These are phyloP conservation scores for Suncus etruscus DNA, from an alignment of 2,113 vertebrate species.

Conservation along the genomic window DNA sequence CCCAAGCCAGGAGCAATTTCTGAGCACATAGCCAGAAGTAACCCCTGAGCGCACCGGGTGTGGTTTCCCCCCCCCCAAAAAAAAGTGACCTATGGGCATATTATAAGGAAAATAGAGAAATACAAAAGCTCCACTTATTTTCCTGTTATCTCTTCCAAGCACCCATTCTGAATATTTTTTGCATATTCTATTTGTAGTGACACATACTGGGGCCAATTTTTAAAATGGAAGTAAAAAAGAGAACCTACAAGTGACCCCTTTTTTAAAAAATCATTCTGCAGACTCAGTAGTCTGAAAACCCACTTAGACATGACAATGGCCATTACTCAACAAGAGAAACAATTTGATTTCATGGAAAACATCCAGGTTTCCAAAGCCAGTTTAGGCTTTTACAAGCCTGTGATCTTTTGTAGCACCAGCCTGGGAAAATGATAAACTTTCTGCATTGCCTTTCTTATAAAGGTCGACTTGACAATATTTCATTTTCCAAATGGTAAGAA, in stretches of 20 bases:
- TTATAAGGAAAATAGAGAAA: background rate
- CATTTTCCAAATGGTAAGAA: background rate
- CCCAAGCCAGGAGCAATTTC: too few relatives aligned
- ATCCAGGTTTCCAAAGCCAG: background rate
- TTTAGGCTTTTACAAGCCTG: background rate
- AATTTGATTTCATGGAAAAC: background rate
- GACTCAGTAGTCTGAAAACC: constrained; percentile 42
- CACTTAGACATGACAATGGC: background rate
- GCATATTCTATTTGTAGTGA: background rate
- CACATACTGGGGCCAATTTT: background rate
- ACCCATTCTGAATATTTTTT: constrained; percentile 27
- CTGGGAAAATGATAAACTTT: background rate
- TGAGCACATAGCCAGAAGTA: too few relatives aligned
- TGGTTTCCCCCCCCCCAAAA: too few relatives aligned
- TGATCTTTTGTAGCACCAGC: background rate
- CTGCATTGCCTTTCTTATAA: background rate
- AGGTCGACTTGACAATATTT: background rate
- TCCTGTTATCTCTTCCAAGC: background rate
- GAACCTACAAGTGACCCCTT: background rate
- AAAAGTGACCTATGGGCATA: background rate
- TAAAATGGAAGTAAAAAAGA: constrained; percentile 39
- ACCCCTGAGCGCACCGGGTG: too few relatives aligned
- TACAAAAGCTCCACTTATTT: constrained; percentile 6
- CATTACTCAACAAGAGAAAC: background rate
- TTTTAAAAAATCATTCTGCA: constrained; percentile 20